Evolutionary conservation across 2,113 vertebrate genomes (phyloP), one percentile per base, ranked within the genome.

Genomic region (Macrotus californicus): DNA sequence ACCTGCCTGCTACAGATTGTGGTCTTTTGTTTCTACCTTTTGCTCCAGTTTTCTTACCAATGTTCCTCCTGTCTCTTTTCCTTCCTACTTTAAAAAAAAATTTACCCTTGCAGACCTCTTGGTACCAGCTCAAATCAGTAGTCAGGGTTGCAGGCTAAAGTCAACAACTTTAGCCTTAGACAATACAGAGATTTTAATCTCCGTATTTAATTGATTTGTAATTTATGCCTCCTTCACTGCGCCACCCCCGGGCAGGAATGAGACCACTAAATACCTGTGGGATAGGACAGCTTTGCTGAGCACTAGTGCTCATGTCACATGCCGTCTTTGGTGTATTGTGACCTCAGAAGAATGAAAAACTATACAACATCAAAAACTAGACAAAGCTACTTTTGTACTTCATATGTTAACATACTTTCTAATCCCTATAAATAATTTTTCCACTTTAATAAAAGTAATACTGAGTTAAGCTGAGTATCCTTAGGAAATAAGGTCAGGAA

Each of bases 1-100:
- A 94, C 93, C 83, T 93, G 26, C 93, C 56, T 92, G 89, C 69
- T 66, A 54, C 54, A 96, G 94, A 95, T 93, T 91, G 22, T 95
- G 50, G 73, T 96, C 82, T 94, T 70, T 48, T 89, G 5, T 93
- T 97, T 36, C 84, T 95, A 1, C 29, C 56, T 95, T 95, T 94
- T 94, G 61, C 69, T 93, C 34, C 31, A 22, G 6, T 70, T 81
- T 36, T 96, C 88, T 75, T 88, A 64, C 15, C 86, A 46, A 72
- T 85, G 50, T n/a, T 96, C 90, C 21, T 90, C 36, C 22, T 54
- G 36, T 85, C 64, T 93, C 76, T 84, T 79, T 67, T 95, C 24
- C 54, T 34, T 94, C n/a, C 19, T 75, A 31, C 16, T 95, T 46
- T 3, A 56, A 56, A 79, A 77, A 22, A 76, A 54, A 18, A 59